Conservation (phyloP, 2,113 vertebrate species). For the Gallinago jamesoni region DNA sequence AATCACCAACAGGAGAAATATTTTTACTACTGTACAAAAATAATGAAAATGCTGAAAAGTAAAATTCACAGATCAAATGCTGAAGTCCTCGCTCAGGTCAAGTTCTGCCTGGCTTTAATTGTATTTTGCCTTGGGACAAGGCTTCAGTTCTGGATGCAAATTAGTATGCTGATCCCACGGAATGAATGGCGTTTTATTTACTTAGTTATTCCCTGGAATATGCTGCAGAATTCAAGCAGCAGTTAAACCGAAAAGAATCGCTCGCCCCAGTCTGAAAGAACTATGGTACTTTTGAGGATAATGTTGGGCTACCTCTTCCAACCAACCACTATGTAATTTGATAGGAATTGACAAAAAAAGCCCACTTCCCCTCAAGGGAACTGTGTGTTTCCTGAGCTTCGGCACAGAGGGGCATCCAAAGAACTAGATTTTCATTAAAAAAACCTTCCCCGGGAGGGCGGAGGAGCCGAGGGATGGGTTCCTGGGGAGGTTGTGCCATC, state of each 20-base stretch:
- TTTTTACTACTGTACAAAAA: conserved; percentile 21
- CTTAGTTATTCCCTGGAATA: conserved; percentile 54
- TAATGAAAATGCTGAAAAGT: conserved; percentile 45
- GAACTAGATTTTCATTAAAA: background rate
- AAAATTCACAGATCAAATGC: conserved; percentile 48
- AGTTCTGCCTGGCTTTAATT: conserved; percentile 53
- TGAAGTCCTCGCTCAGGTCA: conserved; percentile 33
- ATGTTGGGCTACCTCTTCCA: background rate
- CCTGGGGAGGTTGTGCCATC: background rate
- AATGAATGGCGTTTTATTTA: conserved; percentile 56
- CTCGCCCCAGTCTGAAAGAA: background rate
- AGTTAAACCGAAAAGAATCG: background rate
- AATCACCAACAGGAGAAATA: conserved; percentile 33
- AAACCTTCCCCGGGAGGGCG: background rate
- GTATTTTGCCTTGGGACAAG: conserved; percentile 63
- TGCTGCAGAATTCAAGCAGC: conserved; percentile 12
- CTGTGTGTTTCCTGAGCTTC: background rate
- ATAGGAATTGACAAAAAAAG: background rate
- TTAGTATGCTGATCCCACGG: conserved; percentile 28
- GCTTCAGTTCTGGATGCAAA: conserved; percentile 49
- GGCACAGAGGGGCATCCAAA: background rate
- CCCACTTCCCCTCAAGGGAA: background rate
- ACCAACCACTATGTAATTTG: background rate
- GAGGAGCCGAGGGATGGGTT: accelerated
- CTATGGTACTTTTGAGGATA: background rate